Evolutionary conservation across 2,113 vertebrate genomes (phyloP), one percentile per base, ranked within the genome.

Genomic region (Dicrurus megarhynchus): DNA sequence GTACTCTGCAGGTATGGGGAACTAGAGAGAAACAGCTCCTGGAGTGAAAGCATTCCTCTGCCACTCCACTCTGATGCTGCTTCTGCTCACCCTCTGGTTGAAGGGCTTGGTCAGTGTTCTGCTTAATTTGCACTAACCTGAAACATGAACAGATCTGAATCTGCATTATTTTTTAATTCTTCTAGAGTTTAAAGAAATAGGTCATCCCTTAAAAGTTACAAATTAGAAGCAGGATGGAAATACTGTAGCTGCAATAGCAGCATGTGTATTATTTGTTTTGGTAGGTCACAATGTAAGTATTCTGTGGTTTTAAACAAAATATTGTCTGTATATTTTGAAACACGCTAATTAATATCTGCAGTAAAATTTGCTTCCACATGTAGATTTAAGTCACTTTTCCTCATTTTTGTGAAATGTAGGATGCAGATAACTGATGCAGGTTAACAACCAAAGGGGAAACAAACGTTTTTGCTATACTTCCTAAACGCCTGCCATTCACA

Each of bases 1-100:
- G 99, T 83, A 98, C 99, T 5, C 98, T 99, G 92, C 99, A 99
- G 99, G 99, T 99, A 94, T 12, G 92, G 39, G 70, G 17, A 46
- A 2, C 46, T 4, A 10, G 41, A 37, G 33, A 33, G 33, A 41
- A 56, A 24, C 44, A 7, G 41, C n/a, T 73, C 24, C 18, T 35
- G 24, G 5, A 46, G 30, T 11, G 13, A 44, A 13, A 4, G 2
- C 39, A 1, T 24, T 47, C 32, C 37, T 47, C 60, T 76, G 30
- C 8, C 39, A 16, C 47, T n/a, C 73, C 27, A 9, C 10, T 42
- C 0, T 6, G 9, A 1, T n/a, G 13, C 18, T 80, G 42, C 28
- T 89, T 68, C 41, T 87, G 69, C 68, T 74, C 41, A 27, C 44
- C 39, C 33, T 59, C 37, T 70, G 60, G 9, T 6, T 47, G 28